Evolutionary conservation across 2,888 invertebrate species (phyloP).

Genomic region (Cistogaster globosa): DNA sequence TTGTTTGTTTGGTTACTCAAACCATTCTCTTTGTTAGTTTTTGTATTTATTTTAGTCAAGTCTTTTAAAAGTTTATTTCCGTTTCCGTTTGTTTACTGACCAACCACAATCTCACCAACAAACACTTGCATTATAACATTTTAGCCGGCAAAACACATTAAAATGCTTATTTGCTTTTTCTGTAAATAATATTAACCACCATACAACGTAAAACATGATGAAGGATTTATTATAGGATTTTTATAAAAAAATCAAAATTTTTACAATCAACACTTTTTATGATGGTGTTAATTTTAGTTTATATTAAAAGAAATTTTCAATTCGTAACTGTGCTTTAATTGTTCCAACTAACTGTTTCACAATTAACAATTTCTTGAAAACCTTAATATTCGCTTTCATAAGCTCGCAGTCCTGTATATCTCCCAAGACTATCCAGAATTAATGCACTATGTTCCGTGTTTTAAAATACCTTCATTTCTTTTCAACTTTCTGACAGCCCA

Average conservation of each 20-base stretch:
- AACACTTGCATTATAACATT: conserved; percentile 33
- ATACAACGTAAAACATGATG: conserved; percentile 28
- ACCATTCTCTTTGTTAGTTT: conserved; percentile 46
- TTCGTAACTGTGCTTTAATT: not conserved
- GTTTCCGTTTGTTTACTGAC: conserved; percentile 69
- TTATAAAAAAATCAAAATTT: too few species aligned
- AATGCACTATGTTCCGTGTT: too few species aligned
- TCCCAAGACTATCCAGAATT: too few species aligned
- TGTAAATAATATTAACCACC: conserved; percentile 21
- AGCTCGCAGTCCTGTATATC: too few species aligned
- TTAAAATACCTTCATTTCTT: too few species aligned
- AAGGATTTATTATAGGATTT: not conserved
- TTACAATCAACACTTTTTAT: too few species aligned
- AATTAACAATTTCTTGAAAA: too few species aligned
- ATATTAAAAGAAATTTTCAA: too few species aligned
- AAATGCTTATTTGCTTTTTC: conserved; percentile 16
- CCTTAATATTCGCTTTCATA: too few species aligned
- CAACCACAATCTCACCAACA: conserved; percentile 60
- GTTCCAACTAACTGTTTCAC: too few species aligned
- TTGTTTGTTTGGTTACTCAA: conserved; percentile 21
- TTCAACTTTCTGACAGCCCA: too few species aligned
- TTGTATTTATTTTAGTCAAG: conserved; percentile 25
- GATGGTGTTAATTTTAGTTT: too few species aligned
- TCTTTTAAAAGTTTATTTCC: conserved; percentile 70
- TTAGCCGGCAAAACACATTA: not conserved